Base-by-base conservation (phyloP, 2,113 vertebrate genomes). In the Hippocampus guttulatus region DNA sequence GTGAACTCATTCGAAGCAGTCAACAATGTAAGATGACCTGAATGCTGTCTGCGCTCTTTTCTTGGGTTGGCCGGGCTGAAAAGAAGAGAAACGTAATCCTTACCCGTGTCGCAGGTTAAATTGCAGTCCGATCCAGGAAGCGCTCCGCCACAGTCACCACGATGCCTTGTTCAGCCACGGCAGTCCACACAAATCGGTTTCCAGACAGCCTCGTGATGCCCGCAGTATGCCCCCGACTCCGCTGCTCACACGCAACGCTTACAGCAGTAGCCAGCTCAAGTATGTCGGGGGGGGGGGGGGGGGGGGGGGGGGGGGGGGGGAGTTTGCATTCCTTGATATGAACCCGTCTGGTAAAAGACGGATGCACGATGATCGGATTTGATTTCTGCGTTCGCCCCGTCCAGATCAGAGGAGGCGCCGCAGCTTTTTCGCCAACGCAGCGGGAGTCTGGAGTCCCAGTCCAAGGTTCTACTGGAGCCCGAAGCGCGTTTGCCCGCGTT, bases 181-280 rank as follows among this genome's bases (percentile, higher is more conserved):
- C 90, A 97, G 95, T 85, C 94, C 94, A 0, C 95, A 94, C 78
- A 94, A 90, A 76, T 85, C 87, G 0, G 84, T 90, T 74, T 94
- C 94, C 68, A 90, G 94, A 47, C 93, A 94, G 69, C 91, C 92
- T 0, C 91, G 73, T 0, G 96, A 96, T 0, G 92, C 95, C 0
- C 92, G 94, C 68, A 98, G 96, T 91, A 95, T 98, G 95, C 96
- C 97, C 11, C 95, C 94, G 1, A 98, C 96, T 0, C 97, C 96
- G 0, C 92, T 98, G 69, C 94, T 98, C 45, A 94, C 95, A 5
- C 95, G 96, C 64, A 98, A 95, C 0, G 95, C 96, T 76, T 95
- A 94, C 92, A 97, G 96, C 85, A 98, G 95, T 92, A 95, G 89
- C 83, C 96, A 98, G 77, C 88, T 98, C 75, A 94, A 94, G 97